phyloP scores from a whole-genome alignment of 2,113 vertebrate species.

The Megaptera novaeangliae region DNA sequence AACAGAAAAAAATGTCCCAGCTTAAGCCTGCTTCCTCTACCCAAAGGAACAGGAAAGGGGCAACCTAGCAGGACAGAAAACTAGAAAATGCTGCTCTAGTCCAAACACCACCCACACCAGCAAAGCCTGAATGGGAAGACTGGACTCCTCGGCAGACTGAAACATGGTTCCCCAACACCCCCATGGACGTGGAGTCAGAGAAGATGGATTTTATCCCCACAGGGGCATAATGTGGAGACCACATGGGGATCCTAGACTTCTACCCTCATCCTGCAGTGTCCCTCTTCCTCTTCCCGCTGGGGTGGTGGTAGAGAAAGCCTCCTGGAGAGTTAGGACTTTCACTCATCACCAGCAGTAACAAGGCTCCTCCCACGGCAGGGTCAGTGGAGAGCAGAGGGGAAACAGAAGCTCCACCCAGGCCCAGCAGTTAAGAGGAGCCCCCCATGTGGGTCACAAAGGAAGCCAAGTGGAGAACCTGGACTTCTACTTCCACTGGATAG shows the following conservation, averaged over 20 bases:
- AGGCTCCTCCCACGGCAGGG: background rate
- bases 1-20: background rate
- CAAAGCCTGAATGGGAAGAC: background rate
- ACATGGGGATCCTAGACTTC: background rate
- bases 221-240: background rate
- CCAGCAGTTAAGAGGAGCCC: background rate
- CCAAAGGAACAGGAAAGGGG: background rate
- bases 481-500: background rate
- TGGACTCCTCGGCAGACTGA: background rate
- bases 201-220: background rate
- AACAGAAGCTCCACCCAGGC: background rate
- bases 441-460: background rate
- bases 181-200: background rate
- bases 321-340: background rate
- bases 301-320: background rate
- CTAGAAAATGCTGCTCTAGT: background rate
- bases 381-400: background rate
- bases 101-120: background rate
- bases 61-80: background rate
- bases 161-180: rapidly evolving
- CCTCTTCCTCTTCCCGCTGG: background rate
- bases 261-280: background rate
- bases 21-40: background rate
- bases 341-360: background rate
- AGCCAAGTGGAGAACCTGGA: background rate